phyloP scores from a whole-genome alignment of 2,113 vertebrate species.

The Accipiter virgatus region DNA sequence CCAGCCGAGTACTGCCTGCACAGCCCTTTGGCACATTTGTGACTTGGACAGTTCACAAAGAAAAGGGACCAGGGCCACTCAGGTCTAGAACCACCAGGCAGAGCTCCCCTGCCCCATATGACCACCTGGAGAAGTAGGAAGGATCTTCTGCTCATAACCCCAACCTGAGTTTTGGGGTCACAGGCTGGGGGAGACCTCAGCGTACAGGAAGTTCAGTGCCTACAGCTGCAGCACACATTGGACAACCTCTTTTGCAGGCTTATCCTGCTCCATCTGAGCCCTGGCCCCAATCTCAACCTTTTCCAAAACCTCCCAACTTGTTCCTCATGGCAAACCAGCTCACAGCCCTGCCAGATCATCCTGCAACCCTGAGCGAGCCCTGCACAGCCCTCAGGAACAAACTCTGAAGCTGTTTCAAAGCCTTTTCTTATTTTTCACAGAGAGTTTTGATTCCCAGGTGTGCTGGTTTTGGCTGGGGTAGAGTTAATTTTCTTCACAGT shows the following conservation, averaged over 20 bases:
- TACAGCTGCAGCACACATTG: neutral
- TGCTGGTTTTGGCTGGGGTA: no score
- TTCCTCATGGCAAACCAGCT: neutral
- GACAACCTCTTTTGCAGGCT: neutral
- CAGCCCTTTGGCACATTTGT: neutral
- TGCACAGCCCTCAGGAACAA: neutral
- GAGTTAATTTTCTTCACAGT: no score
- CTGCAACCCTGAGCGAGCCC: neutral
- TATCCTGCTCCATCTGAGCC: neutral
- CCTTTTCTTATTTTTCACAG: neutral
- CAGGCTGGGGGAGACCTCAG: neutral
- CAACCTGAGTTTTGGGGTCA: rapidly evolving
- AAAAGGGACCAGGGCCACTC: neutral
- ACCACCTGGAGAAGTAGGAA: neutral
- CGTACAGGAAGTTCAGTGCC: neutral
- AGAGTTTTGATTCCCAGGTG: neutral
- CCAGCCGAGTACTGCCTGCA: neutral
- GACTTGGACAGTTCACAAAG: neutral
- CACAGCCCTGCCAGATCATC: neutral
- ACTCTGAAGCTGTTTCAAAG: neutral
- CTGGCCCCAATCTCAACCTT: neutral
- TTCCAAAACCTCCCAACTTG: neutral
- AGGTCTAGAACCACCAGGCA: neutral
- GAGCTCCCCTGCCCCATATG: rapidly evolving
- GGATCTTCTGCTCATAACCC: neutral